Base-by-base conservation (phyloP, 2,888 invertebrate species). In the Tanypteryx hageni region DNA sequence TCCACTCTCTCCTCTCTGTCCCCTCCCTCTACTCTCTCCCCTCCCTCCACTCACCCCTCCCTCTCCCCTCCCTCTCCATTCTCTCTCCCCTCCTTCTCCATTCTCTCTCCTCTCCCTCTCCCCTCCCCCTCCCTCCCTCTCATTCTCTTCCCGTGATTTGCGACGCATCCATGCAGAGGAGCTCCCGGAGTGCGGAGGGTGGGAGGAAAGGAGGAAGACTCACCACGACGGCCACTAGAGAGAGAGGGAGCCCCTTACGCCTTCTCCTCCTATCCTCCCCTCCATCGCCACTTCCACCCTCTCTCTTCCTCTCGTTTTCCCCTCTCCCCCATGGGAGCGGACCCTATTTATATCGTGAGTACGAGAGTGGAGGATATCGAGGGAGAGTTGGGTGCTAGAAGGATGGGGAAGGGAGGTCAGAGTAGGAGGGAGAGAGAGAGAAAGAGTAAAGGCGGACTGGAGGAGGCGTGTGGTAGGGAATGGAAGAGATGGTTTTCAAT, bases 1-100 rank as follows among this genome's bases (percentile, higher is more conserved):
- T 44, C 5, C 44, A 1, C 44, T 5, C 44, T 76, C 92, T 92
- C 92, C 93, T 92, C 91, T 31, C 76, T 14, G 76, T 44, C 81
- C 81, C 18, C 57, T 56, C 68, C 31, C 92, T 59, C 76, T 68
- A n/a, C 44, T 27, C 14, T 68, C 86, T 31, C 22, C 64, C 22
- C 89, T 11, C 9, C 44, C 10, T 11, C 59, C 91, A 44, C 44
- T 44, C 44, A n/a, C n/a, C 5, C 44, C 44, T 3, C 44, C 44
- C 44, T 44, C 5, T 5, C 44, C 5, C 5, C 44, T 5, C 44
- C 44, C 44, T 76, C 92, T 92, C 92, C 93, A 92, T n/a, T n/a
- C 91, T 31, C 76, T 14, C 86, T 44, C 81, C 81, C 18, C 57
- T 56, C 68, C 31, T 86, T 59, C 76, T 68, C 14, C 44, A n/a